Evolutionary conservation across 2,888 invertebrate genomes (phyloP).

Genomic region (Tenthredo amoena): DNA sequence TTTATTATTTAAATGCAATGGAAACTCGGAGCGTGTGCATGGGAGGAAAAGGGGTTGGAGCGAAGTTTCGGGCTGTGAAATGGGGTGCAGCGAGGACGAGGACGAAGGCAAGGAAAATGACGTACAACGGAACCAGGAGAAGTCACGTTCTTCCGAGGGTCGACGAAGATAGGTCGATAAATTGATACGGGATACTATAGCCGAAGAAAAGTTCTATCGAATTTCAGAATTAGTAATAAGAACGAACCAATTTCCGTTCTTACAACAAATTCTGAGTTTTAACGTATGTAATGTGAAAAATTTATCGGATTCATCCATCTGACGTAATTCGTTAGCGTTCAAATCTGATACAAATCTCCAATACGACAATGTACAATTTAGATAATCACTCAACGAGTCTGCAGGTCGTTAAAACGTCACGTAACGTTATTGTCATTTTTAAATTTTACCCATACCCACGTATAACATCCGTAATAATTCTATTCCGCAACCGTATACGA

Average conservation of each 20-base stretch:
- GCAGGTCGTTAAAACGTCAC: background rate
- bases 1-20: constrained; percentile 50
- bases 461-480: background rate
- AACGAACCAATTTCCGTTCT: background rate
- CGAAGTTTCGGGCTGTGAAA: background rate
- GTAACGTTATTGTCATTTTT: background rate
- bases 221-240: background rate
- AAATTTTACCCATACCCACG: background rate
- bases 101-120: constrained; percentile 1
- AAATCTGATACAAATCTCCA: background rate
- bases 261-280: background rate
- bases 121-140: background rate
- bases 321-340: background rate
- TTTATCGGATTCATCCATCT: background rate
- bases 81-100: background rate
- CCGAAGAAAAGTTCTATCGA: background rate
- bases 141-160: background rate
- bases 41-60: background rate
- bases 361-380: background rate
- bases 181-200: background rate
- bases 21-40: constrained; percentile 24
- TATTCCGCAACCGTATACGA: background rate
- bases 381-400: background rate
- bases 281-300: background rate
- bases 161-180: constrained; percentile 4